These are phyloP conservation scores for Balaeniceps rex DNA, from an alignment of 2,113 vertebrate species.

Conservation along the genomic window DNA sequence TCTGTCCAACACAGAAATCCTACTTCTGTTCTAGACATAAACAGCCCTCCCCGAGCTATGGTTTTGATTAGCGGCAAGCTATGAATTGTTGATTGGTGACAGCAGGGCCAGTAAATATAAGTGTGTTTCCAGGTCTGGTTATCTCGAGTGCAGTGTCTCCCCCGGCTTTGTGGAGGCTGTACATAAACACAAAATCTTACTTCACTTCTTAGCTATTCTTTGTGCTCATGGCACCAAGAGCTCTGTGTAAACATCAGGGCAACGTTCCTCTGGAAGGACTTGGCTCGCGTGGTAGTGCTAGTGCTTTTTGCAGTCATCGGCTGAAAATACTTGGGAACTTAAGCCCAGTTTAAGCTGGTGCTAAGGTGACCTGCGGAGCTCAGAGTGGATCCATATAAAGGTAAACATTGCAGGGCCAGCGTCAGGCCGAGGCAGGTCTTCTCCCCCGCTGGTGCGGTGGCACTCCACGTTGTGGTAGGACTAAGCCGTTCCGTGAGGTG, in stretches of 20 bases:
- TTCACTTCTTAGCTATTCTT: conserved; percentile 9
- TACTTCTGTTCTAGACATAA: not conserved
- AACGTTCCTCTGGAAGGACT: not conserved
- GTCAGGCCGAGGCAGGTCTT: not conserved
- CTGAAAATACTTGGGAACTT: not conserved
- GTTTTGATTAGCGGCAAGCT: not conserved
- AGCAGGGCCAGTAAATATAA: not conserved
- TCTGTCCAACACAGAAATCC: not conserved
- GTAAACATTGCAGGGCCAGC: not conserved
- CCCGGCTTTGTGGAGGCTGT: not conserved
- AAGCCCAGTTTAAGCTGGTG: not conserved
- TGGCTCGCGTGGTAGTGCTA: not conserved
- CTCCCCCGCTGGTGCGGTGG: not conserved
- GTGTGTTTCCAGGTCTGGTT: not conserved
- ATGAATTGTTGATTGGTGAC: not conserved
- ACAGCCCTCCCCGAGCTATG: not conserved
- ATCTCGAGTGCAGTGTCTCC: not conserved
- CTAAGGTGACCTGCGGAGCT: not conserved
- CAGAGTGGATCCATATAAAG: rapidly evolving
- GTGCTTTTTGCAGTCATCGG: not conserved
- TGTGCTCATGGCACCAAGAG: not conserved
- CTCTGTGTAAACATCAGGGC: not conserved
- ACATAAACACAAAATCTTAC: not conserved
- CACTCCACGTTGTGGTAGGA: rapidly evolving
- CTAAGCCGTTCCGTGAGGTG: not conserved